Conservation (phyloP, 2,113 vertebrate species). For the Propithecus coquereli region DNA sequence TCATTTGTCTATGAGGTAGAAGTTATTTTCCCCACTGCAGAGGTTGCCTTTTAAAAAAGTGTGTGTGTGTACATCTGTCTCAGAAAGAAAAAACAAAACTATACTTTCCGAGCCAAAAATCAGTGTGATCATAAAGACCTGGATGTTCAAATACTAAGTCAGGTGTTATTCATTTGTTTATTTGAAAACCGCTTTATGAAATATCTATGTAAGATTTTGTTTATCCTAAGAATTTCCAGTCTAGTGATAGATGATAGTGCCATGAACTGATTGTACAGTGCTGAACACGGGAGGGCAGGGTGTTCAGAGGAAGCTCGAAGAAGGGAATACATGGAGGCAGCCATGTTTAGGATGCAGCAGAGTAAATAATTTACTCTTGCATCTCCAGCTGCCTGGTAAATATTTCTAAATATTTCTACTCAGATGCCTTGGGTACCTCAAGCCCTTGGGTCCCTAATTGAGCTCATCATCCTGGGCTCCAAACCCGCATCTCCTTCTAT, state of each 20-base stretch:
- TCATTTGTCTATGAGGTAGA: background rate
- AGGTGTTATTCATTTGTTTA: background rate
- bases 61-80: background rate
- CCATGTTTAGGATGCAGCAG: background rate
- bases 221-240: background rate
- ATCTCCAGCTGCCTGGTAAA: background rate
- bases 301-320: background rate
- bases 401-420: background rate
- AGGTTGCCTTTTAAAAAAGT: background rate
- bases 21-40: background rate
- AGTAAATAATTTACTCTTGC: background rate
- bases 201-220: background rate
- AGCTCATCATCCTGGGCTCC: background rate
- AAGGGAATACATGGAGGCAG: background rate
- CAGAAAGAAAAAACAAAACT: background rate
- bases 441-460: background rate
- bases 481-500: background rate
- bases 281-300: background rate
- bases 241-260: background rate
- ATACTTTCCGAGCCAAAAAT: background rate
- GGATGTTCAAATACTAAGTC: background rate
- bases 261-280: background rate
- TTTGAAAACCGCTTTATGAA: conserved; percentile 12
- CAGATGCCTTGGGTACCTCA: background rate
- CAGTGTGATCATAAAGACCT: background rate